Conservation (phyloP, 2,797 vertebrate genomes). For the Chromobotia macracanthus region DNA sequence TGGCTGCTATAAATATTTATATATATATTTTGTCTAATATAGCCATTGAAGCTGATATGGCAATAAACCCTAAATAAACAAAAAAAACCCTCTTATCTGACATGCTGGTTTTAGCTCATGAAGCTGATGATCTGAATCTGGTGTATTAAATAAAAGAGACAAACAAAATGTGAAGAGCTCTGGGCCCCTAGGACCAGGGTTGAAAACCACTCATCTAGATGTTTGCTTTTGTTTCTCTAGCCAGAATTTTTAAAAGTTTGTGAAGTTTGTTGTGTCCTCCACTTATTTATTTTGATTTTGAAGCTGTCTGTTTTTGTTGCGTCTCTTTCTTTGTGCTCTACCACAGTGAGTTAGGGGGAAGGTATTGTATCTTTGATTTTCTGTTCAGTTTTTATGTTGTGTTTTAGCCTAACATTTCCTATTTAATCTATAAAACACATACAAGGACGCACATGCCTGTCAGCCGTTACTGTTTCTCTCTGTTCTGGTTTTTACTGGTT, state of each 20-base stretch:
- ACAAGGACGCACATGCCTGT: background rate
- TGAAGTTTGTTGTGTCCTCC: conserved; percentile 55
- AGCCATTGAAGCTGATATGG: too few species aligned
- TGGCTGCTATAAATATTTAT: too few species aligned
- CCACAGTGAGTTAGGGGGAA: conserved; percentile 86
- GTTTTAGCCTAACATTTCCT: background rate
- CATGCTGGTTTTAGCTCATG: too few species aligned
- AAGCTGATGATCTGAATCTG: too few species aligned
- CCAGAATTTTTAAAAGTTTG: conserved; percentile 22
- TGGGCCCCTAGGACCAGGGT: too few species aligned
- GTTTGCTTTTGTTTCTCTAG: background rate
- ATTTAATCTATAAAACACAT: background rate
- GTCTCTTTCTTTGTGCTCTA: conserved; percentile 79
- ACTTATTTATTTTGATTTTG: conserved; percentile 66
- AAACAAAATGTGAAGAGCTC: too few species aligned
- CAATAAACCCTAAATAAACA: too few species aligned
- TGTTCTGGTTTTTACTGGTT: background rate
- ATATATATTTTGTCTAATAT: too few species aligned
- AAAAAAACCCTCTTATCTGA: too few species aligned
- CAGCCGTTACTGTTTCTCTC: too few species aligned
- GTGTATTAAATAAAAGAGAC: too few species aligned
- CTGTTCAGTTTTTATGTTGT: conserved; percentile 64
- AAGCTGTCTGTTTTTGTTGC: conserved; percentile 70
- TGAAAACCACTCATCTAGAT: background rate
- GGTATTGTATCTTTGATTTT: conserved; percentile 78